phyloP scores from a whole-genome alignment of 2,888 invertebrate genomes.

The Drosophila incognita region DNA sequence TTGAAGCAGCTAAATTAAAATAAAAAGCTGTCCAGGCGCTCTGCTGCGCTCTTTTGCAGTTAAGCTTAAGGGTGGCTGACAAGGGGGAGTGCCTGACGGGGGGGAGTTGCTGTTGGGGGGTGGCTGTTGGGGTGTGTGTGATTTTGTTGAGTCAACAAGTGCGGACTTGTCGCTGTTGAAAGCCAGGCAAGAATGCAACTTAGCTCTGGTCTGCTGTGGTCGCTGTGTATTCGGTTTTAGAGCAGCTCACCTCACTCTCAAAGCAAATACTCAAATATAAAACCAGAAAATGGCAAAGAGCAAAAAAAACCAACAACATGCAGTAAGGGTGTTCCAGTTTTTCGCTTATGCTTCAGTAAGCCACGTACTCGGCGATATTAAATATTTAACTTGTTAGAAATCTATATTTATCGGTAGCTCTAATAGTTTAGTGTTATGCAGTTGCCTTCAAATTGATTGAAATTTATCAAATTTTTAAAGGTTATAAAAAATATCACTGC shows the following conservation, averaged over 20 bases:
- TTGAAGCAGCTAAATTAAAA: slow-evolving; percentile 80
- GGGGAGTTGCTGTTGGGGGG: background rate
- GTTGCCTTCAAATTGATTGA: background rate
- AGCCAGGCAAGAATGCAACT: slow-evolving; percentile 28
- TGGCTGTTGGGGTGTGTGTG: background rate
- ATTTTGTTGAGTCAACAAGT: slow-evolving; percentile 50
- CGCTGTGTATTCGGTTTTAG: slow-evolving; percentile 16
- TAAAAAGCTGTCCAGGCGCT: slow-evolving; percentile 59
- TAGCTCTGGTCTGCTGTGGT: slow-evolving; percentile 7
- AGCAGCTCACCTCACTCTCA: slow-evolving; percentile 22
- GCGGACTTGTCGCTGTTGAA: slow-evolving; percentile 21
- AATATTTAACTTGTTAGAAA: background rate
- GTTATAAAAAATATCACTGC: background rate
- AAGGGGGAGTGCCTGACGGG: background rate
- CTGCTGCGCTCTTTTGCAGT: slow-evolving; percentile 23
- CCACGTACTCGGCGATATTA: background rate
- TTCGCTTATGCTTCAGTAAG: background rate
- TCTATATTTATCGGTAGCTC: background rate
- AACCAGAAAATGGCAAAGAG: slow-evolving; percentile 1
- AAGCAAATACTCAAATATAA: slow-evolving; percentile 26
- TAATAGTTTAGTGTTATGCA: background rate
- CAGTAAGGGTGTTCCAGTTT: background rate
- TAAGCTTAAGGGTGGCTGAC: slow-evolving; percentile 5
- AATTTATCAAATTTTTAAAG: background rate
- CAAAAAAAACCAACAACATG: background rate